Conservation (phyloP, 2,113 vertebrate genomes). For the Euleptes europaea region DNA sequence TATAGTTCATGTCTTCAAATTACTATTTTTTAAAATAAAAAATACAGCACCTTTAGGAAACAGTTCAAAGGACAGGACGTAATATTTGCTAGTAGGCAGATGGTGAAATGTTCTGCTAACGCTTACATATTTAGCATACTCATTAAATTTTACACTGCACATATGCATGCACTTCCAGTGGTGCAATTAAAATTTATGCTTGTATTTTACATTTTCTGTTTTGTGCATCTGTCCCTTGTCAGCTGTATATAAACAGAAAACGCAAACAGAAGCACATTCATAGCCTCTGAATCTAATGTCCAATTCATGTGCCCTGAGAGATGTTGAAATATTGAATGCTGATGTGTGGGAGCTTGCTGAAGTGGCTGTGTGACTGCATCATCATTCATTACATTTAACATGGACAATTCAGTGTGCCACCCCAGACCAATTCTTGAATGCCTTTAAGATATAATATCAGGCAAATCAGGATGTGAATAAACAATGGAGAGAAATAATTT, state of each 20-base stretch:
- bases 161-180: conserved; percentile 51
- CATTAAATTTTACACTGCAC: conserved; percentile 61
- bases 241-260: conserved; percentile 49
- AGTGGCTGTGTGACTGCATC: neutral
- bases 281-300: conserved; percentile 28
- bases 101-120: conserved; percentile 56
- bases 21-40: conserved; percentile 25
- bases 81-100: conserved; percentile 49
- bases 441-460: neutral
- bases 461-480: neutral
- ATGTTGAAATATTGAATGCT: conserved; percentile 1
- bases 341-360: neutral
- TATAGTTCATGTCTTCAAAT: neutral
- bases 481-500: neutral
- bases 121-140: conserved; percentile 58
- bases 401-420: neutral
- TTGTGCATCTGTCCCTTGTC: conserved; percentile 54
- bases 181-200: conserved; percentile 61
- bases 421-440: neutral
- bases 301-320: neutral
- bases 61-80: conserved; percentile 12
- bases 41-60: conserved; percentile 36
- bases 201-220: conserved; percentile 55
- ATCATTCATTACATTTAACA: neutral
- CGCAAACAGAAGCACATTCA: conserved; percentile 36